Percentiles rank a stretch among this genome's conserved stretches.
These are phyloP conservation scores for Shargacucullia verbasci DNA, from an alignment of 2,888 invertebrate genomes.

Conservation along the genomic window DNA sequence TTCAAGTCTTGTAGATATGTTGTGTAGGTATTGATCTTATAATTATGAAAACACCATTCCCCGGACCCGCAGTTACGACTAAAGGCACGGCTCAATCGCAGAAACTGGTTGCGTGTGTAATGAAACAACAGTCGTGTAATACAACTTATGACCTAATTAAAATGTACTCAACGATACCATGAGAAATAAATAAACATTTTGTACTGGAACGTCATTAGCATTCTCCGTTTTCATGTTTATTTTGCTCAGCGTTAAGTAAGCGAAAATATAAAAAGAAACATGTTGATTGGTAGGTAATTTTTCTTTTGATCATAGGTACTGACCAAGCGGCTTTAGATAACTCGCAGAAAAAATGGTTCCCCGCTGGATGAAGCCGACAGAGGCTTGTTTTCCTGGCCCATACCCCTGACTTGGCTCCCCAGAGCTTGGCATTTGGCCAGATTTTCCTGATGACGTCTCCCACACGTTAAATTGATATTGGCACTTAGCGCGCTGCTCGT, in stretches of 20 bases:
- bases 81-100: conserved; percentile 22
- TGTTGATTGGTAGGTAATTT: background rate
- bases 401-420: conserved; percentile 71
- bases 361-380: conserved; percentile 60
- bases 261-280: background rate
- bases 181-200: conserved; percentile 29
- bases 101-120: conserved; percentile 43
- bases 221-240: background rate
- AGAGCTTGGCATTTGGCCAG: conserved; percentile 72
- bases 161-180: conserved; percentile 31
- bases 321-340: conserved; percentile 54
- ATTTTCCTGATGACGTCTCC: conserved; percentile 74
- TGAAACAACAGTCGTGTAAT: conserved; percentile 44
- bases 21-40: too few species aligned
- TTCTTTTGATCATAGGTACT: conserved; percentile 16
- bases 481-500: conserved; percentile 72
- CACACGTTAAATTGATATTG: conserved; percentile 83
- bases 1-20: background rate
- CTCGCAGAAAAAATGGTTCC: conserved; percentile 57
- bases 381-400: conserved; percentile 66
- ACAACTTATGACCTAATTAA: conserved; percentile 33
- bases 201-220: conserved; percentile 13
- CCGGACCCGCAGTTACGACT: conserved; percentile 12
- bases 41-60: too few species aligned
- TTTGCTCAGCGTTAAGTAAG: too few species aligned